Evolutionary conservation across 2,797 vertebrate genomes (phyloP).

Genomic region (Spheniscus humboldti): DNA sequence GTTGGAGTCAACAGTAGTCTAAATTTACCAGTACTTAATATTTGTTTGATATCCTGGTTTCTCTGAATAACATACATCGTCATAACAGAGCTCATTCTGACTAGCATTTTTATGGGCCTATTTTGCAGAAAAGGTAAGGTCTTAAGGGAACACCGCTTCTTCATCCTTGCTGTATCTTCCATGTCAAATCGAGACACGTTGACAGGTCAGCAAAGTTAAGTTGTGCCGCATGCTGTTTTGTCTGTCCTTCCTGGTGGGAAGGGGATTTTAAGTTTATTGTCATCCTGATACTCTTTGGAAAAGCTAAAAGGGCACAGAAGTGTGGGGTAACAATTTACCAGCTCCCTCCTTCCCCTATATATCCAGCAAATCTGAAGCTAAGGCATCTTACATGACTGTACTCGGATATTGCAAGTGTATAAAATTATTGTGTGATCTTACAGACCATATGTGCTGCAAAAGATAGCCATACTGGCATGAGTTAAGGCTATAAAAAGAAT

Average conservation of each 20-base stretch:
- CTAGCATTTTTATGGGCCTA: not conserved
- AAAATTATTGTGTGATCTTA: slow-evolving; percentile 60
- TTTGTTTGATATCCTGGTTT: not conserved
- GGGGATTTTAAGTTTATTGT: not conserved
- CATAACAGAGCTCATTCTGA: not conserved
- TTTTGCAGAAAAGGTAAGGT: not conserved
- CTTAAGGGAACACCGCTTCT: not conserved
- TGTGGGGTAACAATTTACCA: not conserved
- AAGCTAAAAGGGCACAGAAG: not conserved
- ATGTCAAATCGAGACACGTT: not conserved
- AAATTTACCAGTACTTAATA: not conserved
- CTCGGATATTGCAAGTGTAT: slow-evolving; percentile 47
- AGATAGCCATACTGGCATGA: slow-evolving; percentile 59
- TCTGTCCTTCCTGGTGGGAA: not conserved
- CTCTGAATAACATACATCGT: not conserved
- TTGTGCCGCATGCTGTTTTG: not conserved
- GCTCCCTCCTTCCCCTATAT: not conserved
- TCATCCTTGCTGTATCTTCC: not conserved
- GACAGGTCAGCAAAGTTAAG: not conserved
- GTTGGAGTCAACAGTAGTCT: not conserved
- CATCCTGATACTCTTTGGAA: not conserved
- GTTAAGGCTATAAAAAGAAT: slow-evolving; percentile 62
- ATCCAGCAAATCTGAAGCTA: slow-evolving; percentile 27
- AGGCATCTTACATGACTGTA: not conserved
- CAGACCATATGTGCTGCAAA: slow-evolving; percentile 65